Conservation (phyloP, 1,140 invertebrate genomes). For the Hermatobates lingyangjiaoensis region DNA sequence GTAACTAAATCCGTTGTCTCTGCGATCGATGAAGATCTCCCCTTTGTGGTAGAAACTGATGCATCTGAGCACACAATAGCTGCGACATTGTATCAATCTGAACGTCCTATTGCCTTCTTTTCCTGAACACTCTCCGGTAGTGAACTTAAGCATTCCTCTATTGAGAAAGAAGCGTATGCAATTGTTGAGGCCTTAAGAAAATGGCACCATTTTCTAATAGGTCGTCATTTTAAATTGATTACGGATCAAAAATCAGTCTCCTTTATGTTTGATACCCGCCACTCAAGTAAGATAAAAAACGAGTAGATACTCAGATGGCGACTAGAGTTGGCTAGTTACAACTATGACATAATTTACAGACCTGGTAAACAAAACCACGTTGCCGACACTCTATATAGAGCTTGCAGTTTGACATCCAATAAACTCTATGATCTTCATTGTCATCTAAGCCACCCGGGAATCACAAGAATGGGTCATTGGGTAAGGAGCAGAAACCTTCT, state of each 20-base stretch:
- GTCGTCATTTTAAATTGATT: conserved; percentile 16
- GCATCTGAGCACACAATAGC: not conserved
- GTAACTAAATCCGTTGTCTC: not conserved
- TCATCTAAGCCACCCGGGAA: conserved; percentile 16
- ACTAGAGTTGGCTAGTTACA: conserved; percentile 16
- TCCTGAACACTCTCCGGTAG: conserved; percentile 25
- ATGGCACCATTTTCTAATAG: conserved; percentile 18
- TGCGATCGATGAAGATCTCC: not conserved
- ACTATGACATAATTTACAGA: conserved; percentile 18
- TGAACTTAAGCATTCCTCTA: conserved; percentile 30
- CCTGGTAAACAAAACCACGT: conserved; percentile 18
- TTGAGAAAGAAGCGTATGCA: conserved; percentile 31
- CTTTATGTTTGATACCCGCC: conserved; percentile 17
- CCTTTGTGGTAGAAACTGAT: conserved; percentile 5
- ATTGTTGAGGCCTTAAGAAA: conserved; percentile 27
- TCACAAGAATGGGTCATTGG: conserved; percentile 4
- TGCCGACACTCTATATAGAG: conserved; percentile 17
- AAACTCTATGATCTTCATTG: conserved; percentile 8
- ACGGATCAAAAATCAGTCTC: conserved; percentile 16
- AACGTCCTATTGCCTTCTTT: conserved; percentile 26
- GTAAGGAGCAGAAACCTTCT: conserved; percentile 5
- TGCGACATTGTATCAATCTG: not conserved
- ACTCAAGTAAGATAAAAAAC: conserved; percentile 18
- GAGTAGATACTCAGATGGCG: conserved; percentile 18
- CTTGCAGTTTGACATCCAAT: not conserved